Base-by-base conservation (phyloP, 53 echinoderm and acorn worm genomes). In the Paracentrotus lividus region DNA sequence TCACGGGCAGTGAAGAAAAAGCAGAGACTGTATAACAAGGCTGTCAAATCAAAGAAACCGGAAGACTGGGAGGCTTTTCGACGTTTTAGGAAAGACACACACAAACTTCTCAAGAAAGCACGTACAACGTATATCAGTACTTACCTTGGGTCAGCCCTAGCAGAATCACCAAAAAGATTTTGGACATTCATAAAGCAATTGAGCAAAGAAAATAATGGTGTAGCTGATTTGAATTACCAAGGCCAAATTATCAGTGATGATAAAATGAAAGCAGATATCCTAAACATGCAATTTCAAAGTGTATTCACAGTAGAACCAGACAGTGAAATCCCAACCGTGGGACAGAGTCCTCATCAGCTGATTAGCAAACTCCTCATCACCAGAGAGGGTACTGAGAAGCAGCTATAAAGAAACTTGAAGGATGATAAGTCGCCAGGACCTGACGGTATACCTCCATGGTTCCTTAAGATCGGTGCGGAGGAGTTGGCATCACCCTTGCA, bases 1-100 rank as follows among this genome's bases (percentile, higher is more conserved):
- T 8, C 31, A 81, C 42, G 78, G 94, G 42, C 61, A 43, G 90
- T 90, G n/a, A 61, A 64, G n/a, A 94, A 91, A 52, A 91, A 91
- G 40, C 85, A 91, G 66, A 57, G 92, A 29, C 42, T 94, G 15
- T 84, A 91, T 42, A 94, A 91, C 42, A 91, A 84, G 20, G 91
- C 91, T 59, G 81, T 77, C 55, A 20, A 26, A 23, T 57, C 60
- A 57, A 51, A 27, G 42, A 59, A 44, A n/a, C n/a, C n/a, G n/a
- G n/a, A 59, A 43, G 42, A 94, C 54, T 91, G 90, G 84, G 85
- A 94, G 20, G 42, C 45, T 23, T 91, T 67, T 65, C 44, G 43
- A 21, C 24, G 34, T 4, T 47, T 29, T 24, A 84, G 91, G 49
- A 84, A 56, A 65, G 60, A 44, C 40, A 65, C 56, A 23, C 88